Percentiles rank a stretch among this genome's conserved stretches.
phyloP scores from a whole-genome alignment of 2,113 vertebrate species.

The Psophia crepitans region DNA sequence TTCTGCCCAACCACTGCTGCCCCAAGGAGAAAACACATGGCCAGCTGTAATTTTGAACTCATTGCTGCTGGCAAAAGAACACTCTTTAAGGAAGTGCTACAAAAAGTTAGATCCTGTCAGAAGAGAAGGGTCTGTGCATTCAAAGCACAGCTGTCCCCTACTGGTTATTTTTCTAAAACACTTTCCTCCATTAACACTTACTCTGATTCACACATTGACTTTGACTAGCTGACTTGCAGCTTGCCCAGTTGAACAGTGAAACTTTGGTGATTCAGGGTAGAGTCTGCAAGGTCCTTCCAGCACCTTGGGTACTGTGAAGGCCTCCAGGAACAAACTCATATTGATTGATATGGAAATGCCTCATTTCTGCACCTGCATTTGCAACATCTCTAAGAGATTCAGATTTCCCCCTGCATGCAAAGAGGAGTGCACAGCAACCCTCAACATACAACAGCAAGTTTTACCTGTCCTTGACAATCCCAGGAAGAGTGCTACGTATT shows the following conservation, averaged over 20 bases:
- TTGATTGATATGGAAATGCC: too few species aligned
- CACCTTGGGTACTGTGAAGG: not conserved
- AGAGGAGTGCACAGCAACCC: fast-evolving
- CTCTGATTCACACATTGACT: not conserved
- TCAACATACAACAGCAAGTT: fast-evolving
- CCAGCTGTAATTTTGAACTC: not conserved
- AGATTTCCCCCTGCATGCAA: fast-evolving
- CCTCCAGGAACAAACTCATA: not conserved
- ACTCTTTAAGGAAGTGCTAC: not conserved
- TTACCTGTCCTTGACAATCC: not conserved
- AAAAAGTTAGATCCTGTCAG: not conserved
- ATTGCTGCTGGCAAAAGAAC: not conserved
- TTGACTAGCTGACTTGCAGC: not conserved
- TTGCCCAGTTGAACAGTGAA: not conserved
- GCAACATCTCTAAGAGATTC: not conserved
- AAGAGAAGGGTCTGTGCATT: not conserved
- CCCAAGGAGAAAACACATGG: not conserved
- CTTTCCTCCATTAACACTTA: not conserved
- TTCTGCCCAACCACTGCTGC: not conserved
- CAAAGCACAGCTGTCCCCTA: not conserved
- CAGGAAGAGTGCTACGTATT: not conserved
- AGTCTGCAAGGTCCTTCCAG: not conserved
- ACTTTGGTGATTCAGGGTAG: not conserved
- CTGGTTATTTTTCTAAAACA: not conserved
- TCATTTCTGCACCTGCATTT: not conserved